phyloP scores from a whole-genome alignment of 2,888 invertebrate genomes.

The Watsonalla binaria region DNA sequence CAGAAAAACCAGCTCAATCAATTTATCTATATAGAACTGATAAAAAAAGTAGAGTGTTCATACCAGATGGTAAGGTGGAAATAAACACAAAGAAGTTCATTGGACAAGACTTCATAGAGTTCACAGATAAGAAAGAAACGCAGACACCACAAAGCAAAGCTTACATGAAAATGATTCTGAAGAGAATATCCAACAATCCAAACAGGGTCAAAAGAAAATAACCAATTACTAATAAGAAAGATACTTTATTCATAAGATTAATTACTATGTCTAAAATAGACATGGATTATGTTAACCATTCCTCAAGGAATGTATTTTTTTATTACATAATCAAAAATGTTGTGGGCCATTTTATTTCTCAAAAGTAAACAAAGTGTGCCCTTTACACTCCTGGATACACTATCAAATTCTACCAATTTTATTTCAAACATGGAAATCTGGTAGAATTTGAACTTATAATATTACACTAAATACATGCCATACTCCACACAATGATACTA shows the following conservation, averaged over 20 bases:
- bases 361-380: slow-evolving; percentile 22
- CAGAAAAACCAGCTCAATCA: background rate
- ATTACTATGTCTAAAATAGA: slow-evolving; percentile 69
- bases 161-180: slow-evolving; percentile 62
- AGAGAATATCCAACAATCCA: slow-evolving; percentile 60
- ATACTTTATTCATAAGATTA: slow-evolving; percentile 48
- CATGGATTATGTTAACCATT: slow-evolving; percentile 57
- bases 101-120: slow-evolving; percentile 58
- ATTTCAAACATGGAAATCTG: slow-evolving; percentile 9
- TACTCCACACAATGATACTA: slow-evolving; percentile 36
- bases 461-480: slow-evolving; percentile 45
- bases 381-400: slow-evolving; percentile 37
- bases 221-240: slow-evolving; percentile 32
- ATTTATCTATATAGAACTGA: slow-evolving; percentile 53
- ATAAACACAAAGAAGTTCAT: slow-evolving; percentile 32
- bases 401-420: slow-evolving; percentile 46
- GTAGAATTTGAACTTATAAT: slow-evolving; percentile 44
- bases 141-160: slow-evolving; percentile 24
- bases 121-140: slow-evolving; percentile 31
- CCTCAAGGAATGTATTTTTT: slow-evolving; percentile 50
- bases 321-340: slow-evolving; percentile 42
- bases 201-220: slow-evolving; percentile 53
- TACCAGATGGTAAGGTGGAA: slow-evolving; percentile 29
- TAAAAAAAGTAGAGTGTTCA: slow-evolving; percentile 56
- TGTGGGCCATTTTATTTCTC: slow-evolving; percentile 17